These are phyloP conservation scores for Chlamydotis undulata DNA, from an alignment of 2,113 vertebrate species.

Conservation along the genomic window DNA sequence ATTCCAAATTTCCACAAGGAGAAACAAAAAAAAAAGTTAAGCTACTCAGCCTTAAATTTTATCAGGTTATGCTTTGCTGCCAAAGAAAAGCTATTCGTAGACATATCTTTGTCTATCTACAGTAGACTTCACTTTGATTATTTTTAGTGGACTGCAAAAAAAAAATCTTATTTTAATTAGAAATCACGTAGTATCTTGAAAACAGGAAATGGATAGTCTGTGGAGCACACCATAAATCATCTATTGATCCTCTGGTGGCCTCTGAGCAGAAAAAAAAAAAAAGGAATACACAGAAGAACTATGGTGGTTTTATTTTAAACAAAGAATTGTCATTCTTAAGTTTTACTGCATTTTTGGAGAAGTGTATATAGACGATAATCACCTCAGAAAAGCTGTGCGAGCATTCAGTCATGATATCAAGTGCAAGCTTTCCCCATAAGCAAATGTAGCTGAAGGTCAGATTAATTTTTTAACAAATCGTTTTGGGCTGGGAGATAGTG, in stretches of 20 bases:
- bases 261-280: neutral
- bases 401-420: neutral
- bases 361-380: neutral
- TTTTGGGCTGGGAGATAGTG: neutral
- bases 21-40: neutral
- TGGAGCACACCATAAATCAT: neutral
- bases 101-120: neutral
- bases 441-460: neutral
- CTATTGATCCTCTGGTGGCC: neutral
- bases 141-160: neutral
- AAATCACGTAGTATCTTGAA: neutral
- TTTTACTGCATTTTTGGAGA: neutral
- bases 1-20: slow-evolving; percentile 73
- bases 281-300: neutral
- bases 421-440: neutral
- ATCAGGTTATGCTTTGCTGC: slow-evolving; percentile 3
- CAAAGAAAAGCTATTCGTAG: neutral
- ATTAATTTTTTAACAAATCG: neutral
- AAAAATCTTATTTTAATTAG: neutral
- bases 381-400: neutral
- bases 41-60: neutral
- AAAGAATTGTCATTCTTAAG: neutral
- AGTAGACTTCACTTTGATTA: neutral
- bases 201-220: neutral
- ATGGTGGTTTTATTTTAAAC: neutral